Base-by-base conservation (phyloP, 1,140 invertebrate species). In the Drosophila aff. region DNA sequence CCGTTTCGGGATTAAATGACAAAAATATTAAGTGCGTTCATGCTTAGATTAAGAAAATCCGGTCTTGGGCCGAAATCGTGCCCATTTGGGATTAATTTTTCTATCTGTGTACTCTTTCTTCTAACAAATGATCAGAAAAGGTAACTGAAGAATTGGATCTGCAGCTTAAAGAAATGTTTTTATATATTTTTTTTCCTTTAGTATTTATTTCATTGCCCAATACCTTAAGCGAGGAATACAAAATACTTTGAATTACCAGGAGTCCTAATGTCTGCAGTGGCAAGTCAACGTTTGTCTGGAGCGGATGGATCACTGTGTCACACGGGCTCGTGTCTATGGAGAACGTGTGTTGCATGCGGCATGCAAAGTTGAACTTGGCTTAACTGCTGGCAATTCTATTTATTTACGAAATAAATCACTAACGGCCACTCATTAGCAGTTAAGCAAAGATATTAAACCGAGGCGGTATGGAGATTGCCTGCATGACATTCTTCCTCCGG, bases 381-480 rank as follows among this genome's bases (percentile, higher is more conserved):
- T 69, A 81, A 82, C 66, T 82, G 82, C 73, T 73, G 69, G 87
- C 89, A 91, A 91, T 91, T 91, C 87, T 83, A 91, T 91, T 91
- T 91, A 91, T 91, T 91, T 91, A 76, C 66, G 57, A 91, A 91
- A 91, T 91, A 91, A 91, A 91, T 91, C 87, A 91, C 87, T 83
- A 91, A 91, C 83, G 83, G 87, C 89, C 69, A 91, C 87, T 91
- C 89, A 91, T 91, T 91, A 91, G 89, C 87, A 84, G 80, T 79
- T 91, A 87, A 91, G 81, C 81, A 79, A 81, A 89, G 85, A 89
- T 89, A 87, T 87, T 87, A 68, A 65, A 67, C 62, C 66, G 66
- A 43, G 81, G 64, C 77, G 64, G 52, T 53, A 73, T 41, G 61
- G 76, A 87, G 83, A 87, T 89, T 87, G 84, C 62, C 68, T 76